Conservation (phyloP, 1,140 invertebrate species). For the Pachypsylla venusta region DNA sequence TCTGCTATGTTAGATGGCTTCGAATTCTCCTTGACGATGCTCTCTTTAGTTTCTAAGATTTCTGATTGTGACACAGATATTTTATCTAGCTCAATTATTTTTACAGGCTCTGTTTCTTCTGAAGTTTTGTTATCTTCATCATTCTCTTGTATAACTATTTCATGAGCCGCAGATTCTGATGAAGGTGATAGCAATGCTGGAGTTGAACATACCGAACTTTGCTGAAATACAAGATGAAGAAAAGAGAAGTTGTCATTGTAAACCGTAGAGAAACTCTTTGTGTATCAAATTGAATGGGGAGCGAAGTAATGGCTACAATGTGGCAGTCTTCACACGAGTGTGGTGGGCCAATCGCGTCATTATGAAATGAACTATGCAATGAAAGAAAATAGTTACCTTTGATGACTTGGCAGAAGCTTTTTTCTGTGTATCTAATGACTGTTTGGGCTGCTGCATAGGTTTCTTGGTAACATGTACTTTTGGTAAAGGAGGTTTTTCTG, state of each 20-base stretch:
- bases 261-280: no score
- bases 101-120: constrained; percentile 25
- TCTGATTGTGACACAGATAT: constrained; percentile 24
- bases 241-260: no score
- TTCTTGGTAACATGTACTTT: constrained; percentile 22
- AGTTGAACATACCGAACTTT: neutral
- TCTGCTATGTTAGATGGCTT: neutral
- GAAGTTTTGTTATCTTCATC: constrained; percentile 34
- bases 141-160: constrained; percentile 25
- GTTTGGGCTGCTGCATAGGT: constrained; percentile 10
- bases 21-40: constrained; percentile 12
- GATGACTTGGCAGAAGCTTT: constrained; percentile 10
- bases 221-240: neutral
- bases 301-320: no score
- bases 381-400: neutral
- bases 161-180: neutral
- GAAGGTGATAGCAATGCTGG: neutral
- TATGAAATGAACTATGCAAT: no score
- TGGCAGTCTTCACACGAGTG: no score
- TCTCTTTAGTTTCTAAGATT: constrained; percentile 31
- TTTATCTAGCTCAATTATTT: constrained; percentile 19
- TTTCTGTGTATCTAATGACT: constrained; percentile 1
- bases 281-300: no score
- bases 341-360: no score
- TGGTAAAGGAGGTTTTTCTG: constrained; percentile 18